Evolutionary conservation across 2,888 invertebrate genomes (phyloP).

Genomic region (Sesia apiformis): DNA sequence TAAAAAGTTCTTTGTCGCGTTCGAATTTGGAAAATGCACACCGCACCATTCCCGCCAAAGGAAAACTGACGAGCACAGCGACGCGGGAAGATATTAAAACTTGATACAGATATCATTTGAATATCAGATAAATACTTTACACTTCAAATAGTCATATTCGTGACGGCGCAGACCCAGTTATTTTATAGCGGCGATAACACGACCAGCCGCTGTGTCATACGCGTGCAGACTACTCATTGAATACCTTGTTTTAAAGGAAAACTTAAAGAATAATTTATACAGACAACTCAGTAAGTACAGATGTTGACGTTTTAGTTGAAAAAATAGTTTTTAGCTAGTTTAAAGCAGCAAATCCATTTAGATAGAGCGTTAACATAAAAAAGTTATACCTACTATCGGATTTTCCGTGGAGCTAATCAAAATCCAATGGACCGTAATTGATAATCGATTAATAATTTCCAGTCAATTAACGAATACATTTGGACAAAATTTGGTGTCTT

Average conservation of each 20-base stretch:
- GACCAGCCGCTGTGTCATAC: conserved; percentile 24
- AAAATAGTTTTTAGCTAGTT: neutral
- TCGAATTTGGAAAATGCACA: conserved; percentile 9
- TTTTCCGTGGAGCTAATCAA: too few relatives aligned
- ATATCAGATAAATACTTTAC: conserved; percentile 35
- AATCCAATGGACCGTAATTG: too few relatives aligned
- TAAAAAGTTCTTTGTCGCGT: neutral
- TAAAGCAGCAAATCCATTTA: too few relatives aligned
- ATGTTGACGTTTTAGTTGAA: conserved; percentile 1
- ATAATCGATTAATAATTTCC: too few relatives aligned
- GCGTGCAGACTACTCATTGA: conserved; percentile 12
- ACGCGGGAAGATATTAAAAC: conserved; percentile 21
- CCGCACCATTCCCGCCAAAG: conserved; percentile 18
- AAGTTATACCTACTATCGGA: too few relatives aligned
- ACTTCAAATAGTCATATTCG: conserved; percentile 18
- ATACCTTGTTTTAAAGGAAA: conserved; percentile 15
- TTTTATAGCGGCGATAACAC: conserved; percentile 17
- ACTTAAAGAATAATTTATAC: conserved; percentile 11
- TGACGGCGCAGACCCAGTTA: conserved; percentile 8
- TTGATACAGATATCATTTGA: conserved; percentile 35
- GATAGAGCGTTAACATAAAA: too few relatives aligned
- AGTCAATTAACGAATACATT: too few relatives aligned
- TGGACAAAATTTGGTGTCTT: too few relatives aligned
- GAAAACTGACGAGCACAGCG: conserved; percentile 22
- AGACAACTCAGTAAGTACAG: neutral